Evolutionary conservation across 2,888 invertebrate species (phyloP), one percentile per base, ranked within the genome.

Genomic region (Cerastoderma edule): DNA sequence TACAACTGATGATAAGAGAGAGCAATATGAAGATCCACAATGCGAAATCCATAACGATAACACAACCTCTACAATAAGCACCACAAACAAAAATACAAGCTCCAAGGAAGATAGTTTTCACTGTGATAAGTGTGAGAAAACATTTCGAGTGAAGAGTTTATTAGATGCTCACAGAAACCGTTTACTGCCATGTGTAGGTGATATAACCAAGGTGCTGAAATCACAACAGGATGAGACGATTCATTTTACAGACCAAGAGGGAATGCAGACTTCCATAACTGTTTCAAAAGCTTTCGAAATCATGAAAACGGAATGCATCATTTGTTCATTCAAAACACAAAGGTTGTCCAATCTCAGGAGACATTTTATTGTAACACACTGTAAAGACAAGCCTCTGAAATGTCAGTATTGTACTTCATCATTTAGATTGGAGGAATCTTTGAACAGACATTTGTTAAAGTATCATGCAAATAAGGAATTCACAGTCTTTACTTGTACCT

Each of bases 251-350:
- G 50, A 50, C 24, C 10, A 50, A 10, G 24, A 50, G n/a, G 50
- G 50, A 2, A 50, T 2, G 5, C 1, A 2, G 2, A 6, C 22
- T 13, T 50, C 50, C 24, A 10, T 50, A 10, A 5, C 50, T 22
- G 50, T 22, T n/a, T 4, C 22, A 22, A 10, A 22, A 27, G 50
- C 50, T 10, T n/a, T 50, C 10, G 22, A 50, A 22, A 50, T 50
- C 19, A 13, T 50, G 50, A 2, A 22, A 22, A 50, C 50, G 24
- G 50, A 50, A 2, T 50, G 50, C 22, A 50, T 50, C 24, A 22
- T 22, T 50, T 50, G 50, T 50, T 50, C 50, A n/a, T 50, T 50
- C 50, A 50, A 50, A 50, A 19, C 50, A 22, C 2, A 22, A n/a
- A 50, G 24, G 24, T 50, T 50, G 50, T 50, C 50, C 10, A 50